Base-by-base conservation (phyloP, 1,140 invertebrate species). In the Nomia melanderi region DNA sequence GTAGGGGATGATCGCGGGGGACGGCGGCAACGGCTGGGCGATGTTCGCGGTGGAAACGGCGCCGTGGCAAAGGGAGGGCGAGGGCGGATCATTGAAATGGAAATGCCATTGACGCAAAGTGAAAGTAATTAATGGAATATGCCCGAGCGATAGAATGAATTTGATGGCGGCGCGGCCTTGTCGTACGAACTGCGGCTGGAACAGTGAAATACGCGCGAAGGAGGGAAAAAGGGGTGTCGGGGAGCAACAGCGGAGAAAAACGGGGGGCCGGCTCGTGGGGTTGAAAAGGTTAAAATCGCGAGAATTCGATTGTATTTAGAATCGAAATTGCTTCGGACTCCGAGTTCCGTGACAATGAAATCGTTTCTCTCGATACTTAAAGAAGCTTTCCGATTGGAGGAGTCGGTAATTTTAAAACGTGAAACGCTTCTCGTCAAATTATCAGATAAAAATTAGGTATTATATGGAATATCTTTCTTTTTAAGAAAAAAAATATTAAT, bases 81-180 rank as follows among this genome's bases (percentile, higher is more conserved):
- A 44, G 72, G 85, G 71, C 64, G 77, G 83, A 85, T 84, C 83
- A 86, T 86, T 83, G 84, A 83, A 85, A 86, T 78, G 84, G 84
- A 86, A 86, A 86, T 86, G 81, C 84, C 84, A 86, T 86, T 86
- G 84, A 85, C 81, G 84, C 84, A 86, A 86, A 83, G 84, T 86
- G 83, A 86, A 85, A 86, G 84, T 86, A 86, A 86, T 86, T 86
- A 86, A 86, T 83, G 84, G 80, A 86, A 86, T 86, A 86, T 81
- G 81, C 84, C 73, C 62, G 20, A 53, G 72, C 72, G 81, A 85
- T 79, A 84, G 81, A 85, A 73, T 81, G 84, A 86, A 86, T 78
- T 85, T 64, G 84, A 85, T 83, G 70, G 60, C 69, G 81, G 75
- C 41, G 47, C 78, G 62, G 72, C 77, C 84, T 80, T 85, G 83